Conservation (phyloP, 2,888 invertebrate species). For the Rhynchonema sp. region DNA sequence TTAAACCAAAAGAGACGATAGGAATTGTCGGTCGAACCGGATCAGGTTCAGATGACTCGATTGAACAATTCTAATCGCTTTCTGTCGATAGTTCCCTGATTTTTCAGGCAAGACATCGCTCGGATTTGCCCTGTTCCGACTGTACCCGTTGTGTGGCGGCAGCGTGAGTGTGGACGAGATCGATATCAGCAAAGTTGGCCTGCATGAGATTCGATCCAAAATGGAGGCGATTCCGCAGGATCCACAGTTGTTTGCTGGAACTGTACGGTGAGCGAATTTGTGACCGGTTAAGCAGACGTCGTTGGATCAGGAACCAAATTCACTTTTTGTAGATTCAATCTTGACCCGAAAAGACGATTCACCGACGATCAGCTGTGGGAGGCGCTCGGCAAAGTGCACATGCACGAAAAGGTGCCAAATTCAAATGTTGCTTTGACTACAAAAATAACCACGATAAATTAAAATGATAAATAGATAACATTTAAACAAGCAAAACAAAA, state of each 20-base stretch:
- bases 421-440: no score
- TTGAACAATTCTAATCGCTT: no score
- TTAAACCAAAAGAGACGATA: slow-evolving; percentile 41
- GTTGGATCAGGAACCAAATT: no score
- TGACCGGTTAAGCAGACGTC: no score
- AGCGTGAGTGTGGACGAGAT: slow-evolving; percentile 38
- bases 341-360: slow-evolving; percentile 64
- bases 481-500: no score
- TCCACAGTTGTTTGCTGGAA: slow-evolving; percentile 43
- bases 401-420: slow-evolving; percentile 49
- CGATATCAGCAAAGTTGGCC: slow-evolving; percentile 33
- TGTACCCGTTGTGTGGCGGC: slow-evolving; percentile 39
- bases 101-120: slow-evolving; percentile 40
- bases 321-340: no score
- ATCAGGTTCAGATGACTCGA: slow-evolving; percentile 31
- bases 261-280: no score
- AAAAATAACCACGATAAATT: no score
- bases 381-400: slow-evolving; percentile 66
- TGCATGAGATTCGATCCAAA: slow-evolving; percentile 36
- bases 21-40: slow-evolving; percentile 41
- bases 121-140: slow-evolving; percentile 40
- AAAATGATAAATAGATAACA: no score
- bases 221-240: slow-evolving; percentile 42
- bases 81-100: background rate
- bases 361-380: slow-evolving; percentile 67